phyloP scores from a whole-genome alignment of 2,113 vertebrate genomes.

The Strix aluco region DNA sequence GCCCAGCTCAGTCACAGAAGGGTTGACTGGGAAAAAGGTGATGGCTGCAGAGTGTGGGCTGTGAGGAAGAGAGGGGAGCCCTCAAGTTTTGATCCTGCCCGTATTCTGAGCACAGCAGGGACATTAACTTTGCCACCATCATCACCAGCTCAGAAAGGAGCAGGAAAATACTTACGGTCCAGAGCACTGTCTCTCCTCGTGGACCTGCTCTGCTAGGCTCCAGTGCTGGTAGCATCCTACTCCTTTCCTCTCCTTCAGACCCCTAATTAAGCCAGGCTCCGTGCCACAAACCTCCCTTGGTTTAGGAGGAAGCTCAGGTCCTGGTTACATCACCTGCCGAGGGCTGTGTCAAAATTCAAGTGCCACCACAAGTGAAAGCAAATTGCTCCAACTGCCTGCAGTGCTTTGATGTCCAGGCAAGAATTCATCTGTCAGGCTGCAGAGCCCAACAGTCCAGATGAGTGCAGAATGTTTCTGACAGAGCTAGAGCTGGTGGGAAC shows the following conservation, averaged over 20 bases:
- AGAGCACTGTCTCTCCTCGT: neutral
- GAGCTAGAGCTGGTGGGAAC: neutral
- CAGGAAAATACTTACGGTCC: neutral
- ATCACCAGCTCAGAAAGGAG: neutral
- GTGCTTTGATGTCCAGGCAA: neutral
- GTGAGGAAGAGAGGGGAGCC: neutral
- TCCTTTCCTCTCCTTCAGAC: neutral
- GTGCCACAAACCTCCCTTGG: neutral
- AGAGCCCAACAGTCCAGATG: neutral
- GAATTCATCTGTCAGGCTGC: neutral
- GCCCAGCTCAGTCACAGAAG: neutral
- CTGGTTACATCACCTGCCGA: neutral
- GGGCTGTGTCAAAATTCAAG: slow-evolving; percentile 10
- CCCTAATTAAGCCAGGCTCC: slow-evolving; percentile 9
- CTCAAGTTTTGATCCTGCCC: neutral
- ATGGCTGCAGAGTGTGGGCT: neutral
- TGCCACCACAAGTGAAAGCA: slow-evolving; percentile 23
- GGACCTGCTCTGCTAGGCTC: neutral
- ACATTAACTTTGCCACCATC: neutral
- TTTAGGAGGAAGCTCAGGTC: slow-evolving; percentile 2
- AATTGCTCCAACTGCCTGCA: neutral
- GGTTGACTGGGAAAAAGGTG: neutral
- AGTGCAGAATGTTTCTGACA: neutral
- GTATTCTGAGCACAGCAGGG: neutral
- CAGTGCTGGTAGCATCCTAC: neutral